Percentiles rank a stretch among this genome's conserved stretches.
Conservation (phyloP, 1,140 invertebrate genomes). For the Drosophila kurseongensis region DNA sequence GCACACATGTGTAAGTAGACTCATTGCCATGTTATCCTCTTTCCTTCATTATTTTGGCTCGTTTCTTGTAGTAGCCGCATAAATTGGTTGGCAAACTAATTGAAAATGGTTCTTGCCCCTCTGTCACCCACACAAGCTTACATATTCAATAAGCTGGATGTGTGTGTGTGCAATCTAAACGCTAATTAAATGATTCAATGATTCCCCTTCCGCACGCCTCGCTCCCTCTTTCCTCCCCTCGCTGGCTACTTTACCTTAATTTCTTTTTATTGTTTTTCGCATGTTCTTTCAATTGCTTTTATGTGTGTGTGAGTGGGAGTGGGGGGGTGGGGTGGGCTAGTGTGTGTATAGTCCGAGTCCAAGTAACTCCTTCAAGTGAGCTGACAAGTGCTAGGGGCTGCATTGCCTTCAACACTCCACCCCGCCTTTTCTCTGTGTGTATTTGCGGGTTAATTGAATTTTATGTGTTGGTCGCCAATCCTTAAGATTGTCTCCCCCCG, state of each 20-base stretch:
- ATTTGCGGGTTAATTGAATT: slow-evolving; percentile 76
- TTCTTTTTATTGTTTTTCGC: slow-evolving; percentile 81
- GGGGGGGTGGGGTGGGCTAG: not conserved
- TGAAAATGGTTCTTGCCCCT: slow-evolving; percentile 71
- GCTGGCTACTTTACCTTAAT: slow-evolving; percentile 76
- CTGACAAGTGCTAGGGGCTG: slow-evolving; percentile 48
- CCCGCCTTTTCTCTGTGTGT: slow-evolving; percentile 17
- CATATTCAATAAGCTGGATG: slow-evolving; percentile 64
- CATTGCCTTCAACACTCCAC: slow-evolving; percentile 11
- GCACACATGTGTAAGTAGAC: slow-evolving; percentile 16
- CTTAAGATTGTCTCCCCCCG: slow-evolving; percentile 42
- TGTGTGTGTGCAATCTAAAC: slow-evolving; percentile 68
- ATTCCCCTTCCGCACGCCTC: slow-evolving; percentile 46
- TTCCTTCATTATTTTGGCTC: slow-evolving; percentile 53
- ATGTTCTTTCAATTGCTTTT: slow-evolving; percentile 78
- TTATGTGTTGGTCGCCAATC: slow-evolving; percentile 79
- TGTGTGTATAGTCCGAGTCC: slow-evolving; percentile 34
- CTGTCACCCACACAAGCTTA: slow-evolving; percentile 21
- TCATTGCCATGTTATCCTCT: slow-evolving; percentile 46
- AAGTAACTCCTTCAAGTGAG: slow-evolving; percentile 69
- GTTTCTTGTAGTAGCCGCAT: slow-evolving; percentile 64
- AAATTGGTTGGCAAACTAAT: slow-evolving; percentile 78
- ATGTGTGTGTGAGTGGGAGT: slow-evolving; percentile 33
- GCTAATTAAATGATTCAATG: slow-evolving; percentile 84
- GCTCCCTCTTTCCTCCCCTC: not conserved